Conservation (phyloP, 2,113 vertebrate genomes). For the Parotia lawesii region DNA sequence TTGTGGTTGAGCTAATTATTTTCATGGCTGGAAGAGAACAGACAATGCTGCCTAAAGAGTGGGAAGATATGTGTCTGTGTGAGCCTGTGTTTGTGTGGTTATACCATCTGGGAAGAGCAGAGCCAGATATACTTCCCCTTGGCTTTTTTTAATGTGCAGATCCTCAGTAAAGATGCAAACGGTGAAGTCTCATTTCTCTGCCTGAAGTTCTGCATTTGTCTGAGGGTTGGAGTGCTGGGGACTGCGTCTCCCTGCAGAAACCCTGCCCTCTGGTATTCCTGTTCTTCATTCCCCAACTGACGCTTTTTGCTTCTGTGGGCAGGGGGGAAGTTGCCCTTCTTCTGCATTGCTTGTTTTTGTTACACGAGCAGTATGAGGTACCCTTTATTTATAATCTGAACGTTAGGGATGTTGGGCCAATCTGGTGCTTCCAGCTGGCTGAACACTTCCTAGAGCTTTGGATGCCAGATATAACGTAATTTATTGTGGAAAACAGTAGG, state of each 20-base stretch:
- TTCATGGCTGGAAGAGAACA: conserved; percentile 40
- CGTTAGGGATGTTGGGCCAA: background rate
- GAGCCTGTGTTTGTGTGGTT: conserved; percentile 38
- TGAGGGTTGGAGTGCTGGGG: background rate
- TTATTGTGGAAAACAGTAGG: conserved; percentile 23
- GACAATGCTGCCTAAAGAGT: conserved; percentile 9
- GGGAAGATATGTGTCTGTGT: conserved; percentile 6
- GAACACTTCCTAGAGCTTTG: conserved; percentile 5
- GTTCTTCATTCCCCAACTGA: conserved; percentile 11
- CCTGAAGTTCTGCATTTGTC: background rate
- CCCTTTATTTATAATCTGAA: conserved; percentile 40
- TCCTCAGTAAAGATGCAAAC: background rate
- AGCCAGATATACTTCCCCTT: conserved; percentile 3
- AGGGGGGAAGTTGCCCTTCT: conserved; percentile 47
- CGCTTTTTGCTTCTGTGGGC: conserved; percentile 1
- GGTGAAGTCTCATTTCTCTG: background rate
- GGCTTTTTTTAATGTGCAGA: background rate
- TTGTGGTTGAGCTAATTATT: conserved; percentile 47
- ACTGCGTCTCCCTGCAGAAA: background rate
- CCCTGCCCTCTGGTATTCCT: conserved; percentile 22
- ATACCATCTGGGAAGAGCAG: conserved; percentile 37
- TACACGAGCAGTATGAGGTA: conserved; percentile 12
- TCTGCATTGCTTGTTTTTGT: conserved; percentile 30
- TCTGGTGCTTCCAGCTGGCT: conserved; percentile 32
- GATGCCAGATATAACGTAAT: conserved; percentile 38